Conservation (phyloP, 2,113 vertebrate species). For the Ophthalmolycus amberensis region DNA sequence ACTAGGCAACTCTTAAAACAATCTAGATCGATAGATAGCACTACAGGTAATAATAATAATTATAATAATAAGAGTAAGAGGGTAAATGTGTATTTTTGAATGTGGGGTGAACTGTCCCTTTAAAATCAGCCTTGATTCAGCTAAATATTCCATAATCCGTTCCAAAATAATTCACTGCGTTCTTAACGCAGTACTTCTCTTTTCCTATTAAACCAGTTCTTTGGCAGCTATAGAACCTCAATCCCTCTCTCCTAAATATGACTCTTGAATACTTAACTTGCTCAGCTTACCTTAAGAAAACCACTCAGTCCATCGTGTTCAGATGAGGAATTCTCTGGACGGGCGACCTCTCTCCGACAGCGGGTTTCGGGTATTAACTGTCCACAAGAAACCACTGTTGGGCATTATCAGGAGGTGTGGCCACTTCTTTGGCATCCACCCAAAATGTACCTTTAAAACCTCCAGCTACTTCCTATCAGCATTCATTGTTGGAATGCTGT, state of each 20-base stretch:
- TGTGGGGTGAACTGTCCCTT: not conserved
- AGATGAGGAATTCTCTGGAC: not conserved
- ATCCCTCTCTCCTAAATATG: not conserved
- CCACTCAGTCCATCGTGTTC: slow-evolving; percentile 24
- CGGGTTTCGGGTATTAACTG: slow-evolving; percentile 3
- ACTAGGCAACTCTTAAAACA: not conserved
- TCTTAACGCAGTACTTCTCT: not conserved
- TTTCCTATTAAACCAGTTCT: not conserved
- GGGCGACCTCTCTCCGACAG: slow-evolving; percentile 18
- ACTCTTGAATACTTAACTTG: not conserved
- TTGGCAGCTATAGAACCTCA: not conserved
- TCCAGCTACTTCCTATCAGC: not conserved
- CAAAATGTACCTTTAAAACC: slow-evolving; percentile 12
- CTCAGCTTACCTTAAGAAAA: slow-evolving; percentile 16
- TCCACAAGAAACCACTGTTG: slow-evolving; percentile 20
- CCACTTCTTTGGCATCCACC: slow-evolving; percentile 26
- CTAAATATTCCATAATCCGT: not conserved
- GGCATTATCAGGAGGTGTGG: slow-evolving; percentile 58
- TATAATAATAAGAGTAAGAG: too few species aligned
- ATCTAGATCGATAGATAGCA: not conserved
- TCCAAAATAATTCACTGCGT: not conserved
- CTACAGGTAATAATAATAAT: too few species aligned
- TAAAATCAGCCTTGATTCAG: not conserved
- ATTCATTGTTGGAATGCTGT: not conserved
- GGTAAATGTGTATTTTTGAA: not conserved